Evolutionary conservation across 1,140 invertebrate species (phyloP).

Genomic region (Macrostomum lignano): DNA sequence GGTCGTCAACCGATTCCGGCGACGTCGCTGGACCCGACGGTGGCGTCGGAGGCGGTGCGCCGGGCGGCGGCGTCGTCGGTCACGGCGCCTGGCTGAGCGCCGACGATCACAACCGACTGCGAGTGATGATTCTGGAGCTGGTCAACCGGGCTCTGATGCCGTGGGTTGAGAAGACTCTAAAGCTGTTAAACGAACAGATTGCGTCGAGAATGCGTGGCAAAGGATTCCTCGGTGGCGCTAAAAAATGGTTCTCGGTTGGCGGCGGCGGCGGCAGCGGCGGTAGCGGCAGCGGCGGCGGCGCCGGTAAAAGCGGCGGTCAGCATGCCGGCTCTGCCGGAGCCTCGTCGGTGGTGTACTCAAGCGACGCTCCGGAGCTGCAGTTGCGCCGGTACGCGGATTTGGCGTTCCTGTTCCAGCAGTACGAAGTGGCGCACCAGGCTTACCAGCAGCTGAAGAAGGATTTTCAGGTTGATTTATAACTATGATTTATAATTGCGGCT

Average conservation of each 20-base stretch:
- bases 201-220: slow-evolving; percentile 10
- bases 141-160: slow-evolving; percentile 53
- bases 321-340: slow-evolving; percentile 12
- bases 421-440: slow-evolving; percentile 58
- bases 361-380: slow-evolving; percentile 67
- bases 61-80: too few relatives aligned
- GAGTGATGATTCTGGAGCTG: slow-evolving; percentile 58
- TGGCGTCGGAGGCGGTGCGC: too few relatives aligned
- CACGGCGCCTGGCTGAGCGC: slow-evolving; percentile 43
- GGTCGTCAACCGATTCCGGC: too few relatives aligned
- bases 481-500: neutral
- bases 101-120: slow-evolving; percentile 47
- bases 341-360: slow-evolving; percentile 11
- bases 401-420: slow-evolving; percentile 79
- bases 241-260: slow-evolving; percentile 85
- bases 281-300: slow-evolving; percentile 52
- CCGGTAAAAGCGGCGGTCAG: slow-evolving; percentile 33
- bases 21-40: too few relatives aligned
- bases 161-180: slow-evolving; percentile 57
- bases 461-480: slow-evolving; percentile 65
- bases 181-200: slow-evolving; percentile 48
- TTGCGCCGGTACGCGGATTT: slow-evolving; percentile 65
- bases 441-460: slow-evolving; percentile 84
- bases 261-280: too few relatives aligned
- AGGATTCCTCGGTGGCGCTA: slow-evolving; percentile 52